A percentile compares a stretch with the other conserved stretches of the same genome.
Conservation (phyloP, 2,888 invertebrate genomes). For the Chrysomela aeneicollis region DNA sequence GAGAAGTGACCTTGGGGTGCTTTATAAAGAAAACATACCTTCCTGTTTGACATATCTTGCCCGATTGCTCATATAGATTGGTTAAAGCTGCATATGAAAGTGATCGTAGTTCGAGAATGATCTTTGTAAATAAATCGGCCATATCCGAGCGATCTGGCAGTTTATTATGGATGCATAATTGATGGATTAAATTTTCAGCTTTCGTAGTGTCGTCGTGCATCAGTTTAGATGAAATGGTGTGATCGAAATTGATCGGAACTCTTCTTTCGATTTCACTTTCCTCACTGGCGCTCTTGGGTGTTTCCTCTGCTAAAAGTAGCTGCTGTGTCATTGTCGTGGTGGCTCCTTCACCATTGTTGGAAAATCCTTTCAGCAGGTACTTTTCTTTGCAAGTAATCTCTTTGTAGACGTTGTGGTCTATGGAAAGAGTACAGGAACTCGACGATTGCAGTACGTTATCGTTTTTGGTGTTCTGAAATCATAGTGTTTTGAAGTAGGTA, state of each 20-base stretch:
- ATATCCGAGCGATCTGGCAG: constrained; percentile 70
- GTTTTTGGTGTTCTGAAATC: constrained; percentile 70
- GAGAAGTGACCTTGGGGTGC: too few relatives aligned
- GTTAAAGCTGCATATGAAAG: constrained; percentile 75
- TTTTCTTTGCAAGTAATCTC: constrained; percentile 75
- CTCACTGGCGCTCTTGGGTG: constrained; percentile 61
- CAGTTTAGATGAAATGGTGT: constrained; percentile 71
- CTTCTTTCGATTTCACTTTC: constrained; percentile 67
- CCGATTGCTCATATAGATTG: constrained; percentile 70
- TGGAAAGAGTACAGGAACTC: constrained; percentile 74
- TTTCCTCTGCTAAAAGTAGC: constrained; percentile 67
- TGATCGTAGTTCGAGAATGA: constrained; percentile 72
- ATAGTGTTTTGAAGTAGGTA: too few relatives aligned
- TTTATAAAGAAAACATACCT: constrained; percentile 62
- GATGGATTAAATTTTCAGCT: constrained; percentile 74
- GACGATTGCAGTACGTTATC: constrained; percentile 78
- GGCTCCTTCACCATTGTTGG: constrained; percentile 76
- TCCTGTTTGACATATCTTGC: constrained; percentile 72
- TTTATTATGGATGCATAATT: constrained; percentile 70
- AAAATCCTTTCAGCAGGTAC: constrained; percentile 80
- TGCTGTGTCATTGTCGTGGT: constrained; percentile 71
- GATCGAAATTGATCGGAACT: constrained; percentile 76
- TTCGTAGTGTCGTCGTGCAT: constrained; percentile 75
- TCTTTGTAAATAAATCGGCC: constrained; percentile 70
- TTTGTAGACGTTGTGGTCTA: constrained; percentile 80